phyloP scores from a whole-genome alignment of 2,113 vertebrate genomes.

The Nipponia nippon region DNA sequence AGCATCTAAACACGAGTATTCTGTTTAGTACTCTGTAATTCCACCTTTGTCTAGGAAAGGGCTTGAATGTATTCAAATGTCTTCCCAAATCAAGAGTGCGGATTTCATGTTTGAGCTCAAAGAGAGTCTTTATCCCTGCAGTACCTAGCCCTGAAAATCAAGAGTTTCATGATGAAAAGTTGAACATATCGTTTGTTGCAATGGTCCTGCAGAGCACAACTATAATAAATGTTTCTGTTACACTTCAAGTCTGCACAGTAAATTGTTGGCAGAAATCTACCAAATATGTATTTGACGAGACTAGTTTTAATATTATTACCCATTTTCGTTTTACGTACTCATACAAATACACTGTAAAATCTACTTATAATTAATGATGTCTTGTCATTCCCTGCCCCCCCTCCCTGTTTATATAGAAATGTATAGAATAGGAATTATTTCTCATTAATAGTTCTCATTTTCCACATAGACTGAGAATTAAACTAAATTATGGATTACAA shows the following conservation, averaged over 20 bases:
- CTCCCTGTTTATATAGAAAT: neutral
- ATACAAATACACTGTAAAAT: neutral
- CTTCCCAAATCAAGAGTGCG: neutral
- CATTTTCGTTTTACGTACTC: neutral
- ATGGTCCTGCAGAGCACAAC: neutral
- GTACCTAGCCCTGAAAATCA: neutral
- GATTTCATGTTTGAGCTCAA: neutral
- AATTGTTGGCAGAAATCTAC: neutral
- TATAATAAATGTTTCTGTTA: neutral
- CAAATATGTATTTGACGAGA: neutral
- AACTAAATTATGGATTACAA: neutral
- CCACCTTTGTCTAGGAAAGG: neutral
- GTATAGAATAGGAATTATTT: constrained; percentile 1
- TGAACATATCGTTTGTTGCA: neutral
- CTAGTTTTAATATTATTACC: neutral
- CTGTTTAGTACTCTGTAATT: neutral
- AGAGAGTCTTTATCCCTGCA: neutral
- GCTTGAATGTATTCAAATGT: neutral
- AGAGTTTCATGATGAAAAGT: neutral
- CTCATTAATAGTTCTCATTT: neutral
- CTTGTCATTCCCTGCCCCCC: neutral
- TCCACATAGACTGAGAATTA: neutral
- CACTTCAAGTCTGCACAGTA: neutral
- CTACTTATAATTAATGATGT: neutral
- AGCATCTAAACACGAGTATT: neutral